phyloP scores from a whole-genome alignment of 2,888 invertebrate species.

The Frankliniella fusca region DNA sequence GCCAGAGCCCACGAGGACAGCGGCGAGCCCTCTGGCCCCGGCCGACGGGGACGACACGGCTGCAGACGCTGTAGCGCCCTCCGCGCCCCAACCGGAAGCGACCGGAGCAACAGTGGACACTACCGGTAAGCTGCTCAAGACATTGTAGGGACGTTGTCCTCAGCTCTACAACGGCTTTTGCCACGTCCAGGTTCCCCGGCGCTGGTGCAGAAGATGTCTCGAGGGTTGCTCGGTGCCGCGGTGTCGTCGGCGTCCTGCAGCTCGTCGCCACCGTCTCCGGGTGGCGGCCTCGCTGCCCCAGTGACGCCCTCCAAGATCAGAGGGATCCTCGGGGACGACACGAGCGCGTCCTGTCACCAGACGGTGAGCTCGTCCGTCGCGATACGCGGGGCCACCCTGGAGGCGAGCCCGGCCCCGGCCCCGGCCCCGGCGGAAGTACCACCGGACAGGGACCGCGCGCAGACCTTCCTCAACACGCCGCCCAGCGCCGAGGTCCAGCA shows the following conservation, averaged over 20 bases:
- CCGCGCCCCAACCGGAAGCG: not conserved
- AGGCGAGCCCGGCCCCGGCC: not conserved
- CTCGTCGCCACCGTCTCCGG: not conserved
- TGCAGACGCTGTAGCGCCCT: not conserved
- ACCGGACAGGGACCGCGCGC: not conserved
- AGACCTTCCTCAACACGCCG: not conserved
- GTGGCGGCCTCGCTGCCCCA: not conserved
- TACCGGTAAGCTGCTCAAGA: not conserved
- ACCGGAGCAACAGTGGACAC: not conserved
- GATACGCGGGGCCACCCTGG: not conserved
- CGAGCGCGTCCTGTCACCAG: slow-evolving; percentile 5
- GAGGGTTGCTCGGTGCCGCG: not conserved
- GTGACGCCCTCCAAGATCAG: not conserved
- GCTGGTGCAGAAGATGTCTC: slow-evolving; percentile 1
- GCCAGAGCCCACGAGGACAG: not conserved
- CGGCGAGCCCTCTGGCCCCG: not conserved
- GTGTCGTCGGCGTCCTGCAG: not conserved
- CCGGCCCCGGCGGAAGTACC: not conserved
- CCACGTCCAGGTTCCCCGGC: not conserved
- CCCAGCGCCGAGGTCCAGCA: not conserved
- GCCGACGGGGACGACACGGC: not conserved
- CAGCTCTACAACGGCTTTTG: not conserved
- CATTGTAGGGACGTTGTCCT: not conserved
- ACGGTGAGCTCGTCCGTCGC: not conserved
- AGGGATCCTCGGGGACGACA: slow-evolving; percentile 3